phyloP scores from a whole-genome alignment of 2,888 invertebrate genomes.

The Gerris lacustris region DNA sequence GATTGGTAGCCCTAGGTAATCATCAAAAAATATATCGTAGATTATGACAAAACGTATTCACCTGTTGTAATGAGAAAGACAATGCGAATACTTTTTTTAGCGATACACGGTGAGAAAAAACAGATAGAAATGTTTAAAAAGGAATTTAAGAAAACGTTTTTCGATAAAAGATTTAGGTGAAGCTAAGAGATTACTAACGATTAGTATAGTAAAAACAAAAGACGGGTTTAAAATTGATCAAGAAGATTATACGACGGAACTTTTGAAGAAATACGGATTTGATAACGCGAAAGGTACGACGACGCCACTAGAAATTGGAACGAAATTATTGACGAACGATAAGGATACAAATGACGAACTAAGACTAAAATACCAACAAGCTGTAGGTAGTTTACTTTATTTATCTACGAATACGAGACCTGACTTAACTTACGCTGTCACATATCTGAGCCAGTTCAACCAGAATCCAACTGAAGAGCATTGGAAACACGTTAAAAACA shows the following conservation, averaged over 20 bases:
- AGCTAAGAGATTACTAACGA: neutral
- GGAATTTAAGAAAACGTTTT: neutral
- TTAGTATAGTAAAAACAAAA: neutral
- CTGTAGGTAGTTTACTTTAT: constrained; percentile 12
- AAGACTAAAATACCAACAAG: neutral
- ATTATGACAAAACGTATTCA: constrained; percentile 7
- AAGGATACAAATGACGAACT: neutral
- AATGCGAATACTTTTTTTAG: constrained; percentile 2
- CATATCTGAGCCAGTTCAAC: constrained; percentile 8
- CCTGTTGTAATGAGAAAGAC: constrained; percentile 7
- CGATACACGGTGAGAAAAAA: neutral
- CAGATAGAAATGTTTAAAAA: neutral
- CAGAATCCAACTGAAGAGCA: constrained; percentile 7
- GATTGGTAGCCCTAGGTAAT: neutral
- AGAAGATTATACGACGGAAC: constrained; percentile 2
- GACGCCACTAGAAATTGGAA: constrained; percentile 4
- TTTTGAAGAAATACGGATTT: neutral
- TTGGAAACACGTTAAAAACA: constrained; percentile 22
- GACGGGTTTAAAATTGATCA: neutral
- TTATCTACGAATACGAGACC: constrained; percentile 14
- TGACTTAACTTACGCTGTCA: constrained; percentile 13
- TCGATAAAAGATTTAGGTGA: neutral
- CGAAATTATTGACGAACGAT: neutral
- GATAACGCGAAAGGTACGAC: neutral
- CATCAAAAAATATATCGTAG: neutral